These are phyloP conservation scores for Axis porcinus DNA, from an alignment of 2,113 vertebrate species.

Conservation along the genomic window DNA sequence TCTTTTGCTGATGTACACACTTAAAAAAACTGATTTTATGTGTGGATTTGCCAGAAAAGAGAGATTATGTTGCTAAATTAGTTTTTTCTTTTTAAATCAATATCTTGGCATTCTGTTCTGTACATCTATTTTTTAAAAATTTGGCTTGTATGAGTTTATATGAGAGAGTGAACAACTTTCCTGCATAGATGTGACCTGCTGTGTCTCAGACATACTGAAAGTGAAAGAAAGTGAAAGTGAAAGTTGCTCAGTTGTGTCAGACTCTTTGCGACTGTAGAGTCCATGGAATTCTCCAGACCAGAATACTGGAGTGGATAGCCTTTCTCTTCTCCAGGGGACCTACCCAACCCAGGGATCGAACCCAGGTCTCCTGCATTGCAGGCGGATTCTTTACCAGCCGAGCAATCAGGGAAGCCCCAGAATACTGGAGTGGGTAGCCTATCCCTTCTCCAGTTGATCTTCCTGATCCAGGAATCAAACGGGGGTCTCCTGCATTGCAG, in stretches of 20 bases:
- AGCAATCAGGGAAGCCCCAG: no score
- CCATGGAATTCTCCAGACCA: neutral
- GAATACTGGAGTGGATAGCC: neutral
- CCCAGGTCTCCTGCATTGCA: no score
- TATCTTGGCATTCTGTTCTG: neutral
- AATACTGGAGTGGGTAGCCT: neutral
- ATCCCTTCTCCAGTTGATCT: neutral
- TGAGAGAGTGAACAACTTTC: neutral
- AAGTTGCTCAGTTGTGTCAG: accelerated
- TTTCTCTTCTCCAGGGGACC: no score
- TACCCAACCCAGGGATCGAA: no score
- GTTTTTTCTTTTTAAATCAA: neutral
- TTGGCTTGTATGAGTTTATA: neutral
- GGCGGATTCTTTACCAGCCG: no score
- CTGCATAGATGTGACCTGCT: neutral
- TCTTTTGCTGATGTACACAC: neutral
- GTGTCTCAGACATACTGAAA: neutral
- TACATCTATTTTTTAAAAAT: neutral
- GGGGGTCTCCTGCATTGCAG: neutral
- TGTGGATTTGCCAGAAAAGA: neutral
- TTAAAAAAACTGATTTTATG: neutral
- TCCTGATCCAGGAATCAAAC: neutral
- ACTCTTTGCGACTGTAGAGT: accelerated
- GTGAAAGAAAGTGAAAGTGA: neutral
- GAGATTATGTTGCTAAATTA: neutral